These are phyloP conservation scores for Promerops cafer DNA, from an alignment of 2,113 vertebrate species.

Conservation along the genomic window DNA sequence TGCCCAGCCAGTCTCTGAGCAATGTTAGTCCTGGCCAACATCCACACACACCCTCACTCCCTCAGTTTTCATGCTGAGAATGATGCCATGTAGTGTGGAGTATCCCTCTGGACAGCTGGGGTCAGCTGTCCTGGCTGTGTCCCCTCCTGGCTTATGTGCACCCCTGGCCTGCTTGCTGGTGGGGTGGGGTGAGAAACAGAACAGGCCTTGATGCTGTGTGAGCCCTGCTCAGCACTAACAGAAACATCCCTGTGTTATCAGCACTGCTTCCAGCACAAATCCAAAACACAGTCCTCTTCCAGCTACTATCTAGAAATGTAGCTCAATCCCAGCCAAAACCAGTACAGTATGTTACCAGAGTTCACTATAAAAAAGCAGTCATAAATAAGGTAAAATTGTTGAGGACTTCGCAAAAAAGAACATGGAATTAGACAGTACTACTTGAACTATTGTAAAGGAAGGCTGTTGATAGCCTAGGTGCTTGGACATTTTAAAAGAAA, in stretches of 20 bases:
- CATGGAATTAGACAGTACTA: background rate
- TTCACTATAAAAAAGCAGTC: background rate
- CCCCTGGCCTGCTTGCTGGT: rapidly evolving
- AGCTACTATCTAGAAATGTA: background rate
- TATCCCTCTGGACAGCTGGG: background rate
- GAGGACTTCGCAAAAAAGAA: background rate
- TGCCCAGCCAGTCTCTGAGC: background rate
- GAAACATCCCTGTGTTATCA: background rate
- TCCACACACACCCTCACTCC: background rate
- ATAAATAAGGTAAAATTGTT: background rate
- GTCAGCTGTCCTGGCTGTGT: background rate
- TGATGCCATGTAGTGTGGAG: background rate
- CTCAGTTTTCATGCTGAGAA: background rate
- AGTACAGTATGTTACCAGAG: background rate
- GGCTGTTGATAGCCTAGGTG: background rate
- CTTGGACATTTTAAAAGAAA: background rate
- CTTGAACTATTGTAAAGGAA: background rate
- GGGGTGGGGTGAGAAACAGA: background rate
- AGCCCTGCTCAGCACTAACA: background rate
- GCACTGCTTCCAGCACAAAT: background rate
- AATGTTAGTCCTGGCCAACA: background rate
- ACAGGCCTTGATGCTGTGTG: background rate
- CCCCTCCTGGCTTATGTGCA: background rate
- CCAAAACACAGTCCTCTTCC: background rate
- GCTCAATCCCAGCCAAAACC: background rate